These are phyloP conservation scores for Psophia crepitans DNA, from an alignment of 2,113 vertebrate species.

Conservation along the genomic window DNA sequence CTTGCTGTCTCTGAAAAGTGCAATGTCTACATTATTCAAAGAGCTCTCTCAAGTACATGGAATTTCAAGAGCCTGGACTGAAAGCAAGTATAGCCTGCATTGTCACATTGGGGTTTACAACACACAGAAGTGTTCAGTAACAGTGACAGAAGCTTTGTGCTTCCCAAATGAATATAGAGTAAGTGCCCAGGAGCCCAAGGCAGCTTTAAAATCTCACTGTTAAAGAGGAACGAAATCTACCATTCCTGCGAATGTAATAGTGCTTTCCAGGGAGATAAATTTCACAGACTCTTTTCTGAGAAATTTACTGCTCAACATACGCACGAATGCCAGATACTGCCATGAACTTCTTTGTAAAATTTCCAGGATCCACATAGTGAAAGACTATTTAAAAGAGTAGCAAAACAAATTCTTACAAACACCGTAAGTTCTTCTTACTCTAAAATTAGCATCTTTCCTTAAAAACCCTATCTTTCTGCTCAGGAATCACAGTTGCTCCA, in stretches of 20 bases:
- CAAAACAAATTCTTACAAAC: neutral
- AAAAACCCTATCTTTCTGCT: neutral
- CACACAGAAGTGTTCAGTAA: neutral
- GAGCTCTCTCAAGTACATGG: neutral
- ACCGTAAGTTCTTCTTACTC: fast-evolving
- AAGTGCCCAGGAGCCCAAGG: neutral
- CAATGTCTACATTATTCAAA: neutral
- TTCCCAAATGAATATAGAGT: neutral
- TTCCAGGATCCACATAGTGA: neutral
- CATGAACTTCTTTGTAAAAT: neutral
- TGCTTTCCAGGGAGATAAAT: neutral
- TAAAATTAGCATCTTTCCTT: neutral
- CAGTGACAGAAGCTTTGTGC: neutral
- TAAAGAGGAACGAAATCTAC: neutral
- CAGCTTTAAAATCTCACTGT: neutral
- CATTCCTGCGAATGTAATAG: neutral
- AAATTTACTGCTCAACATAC: neutral
- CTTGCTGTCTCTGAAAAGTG: neutral
- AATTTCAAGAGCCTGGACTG: slow-evolving; percentile 22
- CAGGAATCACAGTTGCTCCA: neutral
- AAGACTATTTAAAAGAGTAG: neutral
- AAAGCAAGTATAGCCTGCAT: neutral
- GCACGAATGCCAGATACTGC: neutral
- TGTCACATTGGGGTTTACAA: neutral
- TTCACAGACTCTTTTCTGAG: neutral